Evolutionary conservation across 2,888 invertebrate genomes (phyloP), one percentile per base, ranked within the genome.

Genomic region (Fissipunctia ypsillon): DNA sequence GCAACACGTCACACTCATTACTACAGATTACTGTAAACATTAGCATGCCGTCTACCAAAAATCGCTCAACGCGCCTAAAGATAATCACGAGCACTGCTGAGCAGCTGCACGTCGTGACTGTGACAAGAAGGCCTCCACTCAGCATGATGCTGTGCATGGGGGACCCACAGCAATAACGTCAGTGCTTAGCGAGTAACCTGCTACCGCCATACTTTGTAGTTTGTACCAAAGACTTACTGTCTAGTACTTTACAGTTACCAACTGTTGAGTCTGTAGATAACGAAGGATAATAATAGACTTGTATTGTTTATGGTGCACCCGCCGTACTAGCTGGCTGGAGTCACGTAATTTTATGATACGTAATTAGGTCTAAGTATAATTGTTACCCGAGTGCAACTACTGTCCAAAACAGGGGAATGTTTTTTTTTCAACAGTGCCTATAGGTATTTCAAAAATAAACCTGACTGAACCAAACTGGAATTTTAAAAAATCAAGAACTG

Each of bases 231-330:
- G 35, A 64, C 68, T 68, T 64, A 54, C 16, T 35, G 22, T 2
- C 38, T 6, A 12, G n/a, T n/a, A n/a, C n/a, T n/a, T n/a, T 2
- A 75, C 41, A 35, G 16, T 31, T 25, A 9, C 48, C 48, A 31
- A 56, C 28, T 43, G 50, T 57, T 65, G 28, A 43, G 28, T 52
- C 54, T 31, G 25, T 12, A 50, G 76, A 76, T 78, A 81, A 76
- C 56, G 43, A 45, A 22, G n/a, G 16, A 31, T 61, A 69, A 69
- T 81, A 31, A 41, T n/a, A 65, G 35, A 25, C 38, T 48, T 31
- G 28, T 14, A 35, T n/a, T 73, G 59, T 73, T 73, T 35, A 59
- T 59, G 25, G 50, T 16, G 1, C 22, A 10, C 2, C 25, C 12
- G 16, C 63, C 16, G 35, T 16, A 16, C 12, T 52, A 69, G 31